These are phyloP conservation scores for Myotis findleyi DNA, from an alignment of 2,797 vertebrate species.

Conservation along the genomic window DNA sequence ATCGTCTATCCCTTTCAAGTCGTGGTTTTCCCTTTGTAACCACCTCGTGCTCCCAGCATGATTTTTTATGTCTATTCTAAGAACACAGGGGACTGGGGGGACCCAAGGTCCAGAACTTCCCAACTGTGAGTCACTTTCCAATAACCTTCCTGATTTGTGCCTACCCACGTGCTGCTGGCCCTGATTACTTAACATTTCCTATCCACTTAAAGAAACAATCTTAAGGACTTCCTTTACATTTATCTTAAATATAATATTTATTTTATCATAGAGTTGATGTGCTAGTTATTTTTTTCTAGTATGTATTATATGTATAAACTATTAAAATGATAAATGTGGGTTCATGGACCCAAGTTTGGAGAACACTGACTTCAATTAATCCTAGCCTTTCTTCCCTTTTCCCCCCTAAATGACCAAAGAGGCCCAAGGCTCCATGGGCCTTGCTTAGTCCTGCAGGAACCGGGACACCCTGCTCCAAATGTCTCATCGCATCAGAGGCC, in stretches of 20 bases:
- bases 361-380: neutral
- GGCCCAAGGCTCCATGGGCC: neutral
- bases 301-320: neutral
- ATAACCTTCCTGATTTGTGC: neutral
- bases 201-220: neutral
- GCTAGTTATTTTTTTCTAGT: slow-evolving; percentile 17
- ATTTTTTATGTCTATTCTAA: neutral
- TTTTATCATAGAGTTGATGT: neutral
- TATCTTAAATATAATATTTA: neutral
- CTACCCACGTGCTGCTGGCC: neutral
- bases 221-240: neutral
- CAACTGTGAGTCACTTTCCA: neutral
- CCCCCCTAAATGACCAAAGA: neutral
- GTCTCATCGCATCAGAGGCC: neutral
- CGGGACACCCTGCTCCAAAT: neutral
- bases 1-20: neutral
- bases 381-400: neutral
- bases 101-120: neutral
- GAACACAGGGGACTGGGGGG: neutral
- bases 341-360: neutral
- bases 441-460: neutral
- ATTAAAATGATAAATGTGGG: neutral
- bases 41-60: neutral
- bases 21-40: neutral
- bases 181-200: neutral